Evolutionary conservation across 2,113 vertebrate genomes (phyloP).

Genomic region (Vidua macroura): DNA sequence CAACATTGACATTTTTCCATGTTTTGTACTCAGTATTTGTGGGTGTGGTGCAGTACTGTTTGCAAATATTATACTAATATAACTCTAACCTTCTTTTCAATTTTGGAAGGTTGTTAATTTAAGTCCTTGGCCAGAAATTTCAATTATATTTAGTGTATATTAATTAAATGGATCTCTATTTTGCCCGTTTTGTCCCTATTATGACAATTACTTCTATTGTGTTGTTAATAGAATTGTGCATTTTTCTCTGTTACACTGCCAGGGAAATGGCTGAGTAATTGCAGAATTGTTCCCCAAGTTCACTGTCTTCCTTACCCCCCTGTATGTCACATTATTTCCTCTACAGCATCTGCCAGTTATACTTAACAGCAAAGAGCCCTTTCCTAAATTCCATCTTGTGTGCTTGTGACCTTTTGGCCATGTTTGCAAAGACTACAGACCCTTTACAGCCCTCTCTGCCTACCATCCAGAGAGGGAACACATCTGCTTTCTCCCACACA

Average conservation of each 20-base stretch:
- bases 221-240: neutral
- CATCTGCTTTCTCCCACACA: neutral
- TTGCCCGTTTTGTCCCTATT: neutral
- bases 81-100: neutral
- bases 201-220: neutral
- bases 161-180: neutral
- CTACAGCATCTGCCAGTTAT: neutral
- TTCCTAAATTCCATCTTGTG: neutral
- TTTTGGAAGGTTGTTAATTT: neutral
- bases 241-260: neutral
- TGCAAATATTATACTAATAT: neutral
- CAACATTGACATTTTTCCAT: neutral
- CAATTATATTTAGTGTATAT: neutral
- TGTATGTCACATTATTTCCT: neutral
- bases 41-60: neutral
- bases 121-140: neutral
- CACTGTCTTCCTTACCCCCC: neutral
- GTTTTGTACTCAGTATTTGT: neutral
- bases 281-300: neutral
- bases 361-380: neutral
- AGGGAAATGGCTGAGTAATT: neutral
- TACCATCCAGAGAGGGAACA: neutral
- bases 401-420: neutral
- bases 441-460: neutral
- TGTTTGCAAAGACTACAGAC: neutral